Evolutionary conservation across 2,888 invertebrate genomes (phyloP), one percentile per base, ranked within the genome.

Genomic region (Steromphala cineraria): DNA sequence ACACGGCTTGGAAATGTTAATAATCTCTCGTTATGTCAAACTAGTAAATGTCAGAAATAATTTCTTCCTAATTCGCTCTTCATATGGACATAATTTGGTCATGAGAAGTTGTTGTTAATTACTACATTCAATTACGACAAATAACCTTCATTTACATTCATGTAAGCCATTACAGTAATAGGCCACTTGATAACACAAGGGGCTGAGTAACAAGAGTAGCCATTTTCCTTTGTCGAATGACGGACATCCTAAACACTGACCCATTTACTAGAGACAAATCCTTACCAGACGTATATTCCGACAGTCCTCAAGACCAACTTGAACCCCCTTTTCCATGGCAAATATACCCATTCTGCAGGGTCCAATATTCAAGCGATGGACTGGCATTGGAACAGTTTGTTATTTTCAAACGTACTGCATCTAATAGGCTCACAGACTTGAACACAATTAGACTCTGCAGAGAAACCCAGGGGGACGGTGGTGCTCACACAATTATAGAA

Each of bases 321-420:
- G 78, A 62, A 78, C 67, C n/a, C 78, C 78, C 67, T 78, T 78
- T 67, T 78, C 78, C 78, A 78, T 56, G 46, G 67, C 78, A 67
- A 78, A 56, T 67, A 78, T 36, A 62, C 78, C 78, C 78, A 78
- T 78, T 52, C 78, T 78, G 31, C 21, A 21, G 46, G 46, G 28
- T 24, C 67, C 52, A 46, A 62, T 67, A 19, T 78, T 62, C 62
- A 78, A 17, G 7, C 62, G 78, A 78, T 78, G 78, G 46, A 78
- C 36, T 78, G 78, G 78, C 78, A 78, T 78, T 78, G 62, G 62
- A 67, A 71, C 28, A 31, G 31, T 19, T 71, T 71, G 71, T 71
- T 36, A 71, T 36, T 71, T 71, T 40, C 36, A 71, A 71, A 71
- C 15, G 71, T 71, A 71, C 36, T 71, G 36, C 31, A 71, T 71